A percentile compares a stretch with the other conserved stretches of the same genome.
Evolutionary conservation across 2,797 vertebrate genomes (phyloP).

Genomic region (Brachymystax lenok): DNA sequence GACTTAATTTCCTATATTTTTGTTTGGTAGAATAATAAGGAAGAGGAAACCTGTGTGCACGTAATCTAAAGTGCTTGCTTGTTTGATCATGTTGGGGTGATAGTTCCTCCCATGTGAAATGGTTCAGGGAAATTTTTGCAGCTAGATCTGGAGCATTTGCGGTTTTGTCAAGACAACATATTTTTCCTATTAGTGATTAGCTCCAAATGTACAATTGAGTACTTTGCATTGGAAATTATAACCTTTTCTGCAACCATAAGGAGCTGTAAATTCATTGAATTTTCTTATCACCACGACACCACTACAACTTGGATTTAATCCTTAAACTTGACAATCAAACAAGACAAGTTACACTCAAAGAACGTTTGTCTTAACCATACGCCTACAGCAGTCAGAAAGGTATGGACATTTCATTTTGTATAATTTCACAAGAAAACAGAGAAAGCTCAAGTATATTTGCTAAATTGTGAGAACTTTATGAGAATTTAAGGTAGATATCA

Average conservation of each 20-base stretch:
- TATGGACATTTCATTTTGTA: neutral
- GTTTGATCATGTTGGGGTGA: slow-evolving; percentile 21
- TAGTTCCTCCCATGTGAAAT: slow-evolving; percentile 14
- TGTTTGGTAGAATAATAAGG: slow-evolving; percentile 5
- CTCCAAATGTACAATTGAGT: neutral
- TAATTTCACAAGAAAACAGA: neutral
- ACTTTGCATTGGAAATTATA: neutral
- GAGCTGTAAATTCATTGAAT: neutral
- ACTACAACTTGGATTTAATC: neutral
- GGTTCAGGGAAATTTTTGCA: neutral
- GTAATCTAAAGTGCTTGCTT: slow-evolving; percentile 53
- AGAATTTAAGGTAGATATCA: neutral
- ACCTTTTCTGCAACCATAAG: neutral
- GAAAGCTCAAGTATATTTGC: neutral
- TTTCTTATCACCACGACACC: neutral
- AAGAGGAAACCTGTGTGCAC: slow-evolving; percentile 22
- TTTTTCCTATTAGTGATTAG: neutral
- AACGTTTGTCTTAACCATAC: neutral
- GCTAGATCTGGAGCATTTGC: neutral
- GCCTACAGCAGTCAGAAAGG: neutral
- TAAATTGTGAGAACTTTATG: neutral
- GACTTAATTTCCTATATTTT: slow-evolving; percentile 13
- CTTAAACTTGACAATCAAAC: neutral
- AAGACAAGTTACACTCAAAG: neutral
- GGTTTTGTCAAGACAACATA: neutral